phyloP scores from a whole-genome alignment of 2,113 vertebrate species.

The Struthio camelus region DNA sequence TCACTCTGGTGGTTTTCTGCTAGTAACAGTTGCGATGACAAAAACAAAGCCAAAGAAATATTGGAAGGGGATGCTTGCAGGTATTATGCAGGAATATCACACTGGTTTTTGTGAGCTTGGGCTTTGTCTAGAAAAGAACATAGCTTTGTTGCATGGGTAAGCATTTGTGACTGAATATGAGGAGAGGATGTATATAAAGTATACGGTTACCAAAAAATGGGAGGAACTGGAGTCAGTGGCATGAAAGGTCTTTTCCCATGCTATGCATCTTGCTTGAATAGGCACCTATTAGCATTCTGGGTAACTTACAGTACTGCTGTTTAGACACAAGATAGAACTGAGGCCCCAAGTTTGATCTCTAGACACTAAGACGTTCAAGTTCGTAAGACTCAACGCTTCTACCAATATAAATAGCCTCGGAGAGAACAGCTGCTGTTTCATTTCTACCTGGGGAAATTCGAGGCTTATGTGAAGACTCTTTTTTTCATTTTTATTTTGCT shows the following conservation, averaged over 20 bases:
- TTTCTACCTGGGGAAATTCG: not conserved
- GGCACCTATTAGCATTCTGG: not conserved
- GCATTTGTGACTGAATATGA: not conserved
- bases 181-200: not conserved
- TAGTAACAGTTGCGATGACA: not conserved
- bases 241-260: not conserved
- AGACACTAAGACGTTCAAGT: not conserved
- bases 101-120: not conserved
- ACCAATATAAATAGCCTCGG: not conserved
- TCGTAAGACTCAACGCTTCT: not conserved
- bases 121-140: not conserved
- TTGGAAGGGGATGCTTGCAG: not conserved
- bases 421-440: not conserved
- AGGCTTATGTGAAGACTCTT: not conserved
- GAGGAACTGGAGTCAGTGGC: not conserved
- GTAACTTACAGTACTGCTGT: not conserved
- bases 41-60: not conserved
- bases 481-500: not conserved
- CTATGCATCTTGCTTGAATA: not conserved
- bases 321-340: not conserved
- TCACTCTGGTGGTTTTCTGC: not conserved
- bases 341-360: not conserved
- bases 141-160: not conserved
- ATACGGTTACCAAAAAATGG: not conserved
- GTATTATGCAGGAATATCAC: not conserved